phyloP scores from a whole-genome alignment of 1,140 invertebrate species.

The Drosophila fuyamai region DNA sequence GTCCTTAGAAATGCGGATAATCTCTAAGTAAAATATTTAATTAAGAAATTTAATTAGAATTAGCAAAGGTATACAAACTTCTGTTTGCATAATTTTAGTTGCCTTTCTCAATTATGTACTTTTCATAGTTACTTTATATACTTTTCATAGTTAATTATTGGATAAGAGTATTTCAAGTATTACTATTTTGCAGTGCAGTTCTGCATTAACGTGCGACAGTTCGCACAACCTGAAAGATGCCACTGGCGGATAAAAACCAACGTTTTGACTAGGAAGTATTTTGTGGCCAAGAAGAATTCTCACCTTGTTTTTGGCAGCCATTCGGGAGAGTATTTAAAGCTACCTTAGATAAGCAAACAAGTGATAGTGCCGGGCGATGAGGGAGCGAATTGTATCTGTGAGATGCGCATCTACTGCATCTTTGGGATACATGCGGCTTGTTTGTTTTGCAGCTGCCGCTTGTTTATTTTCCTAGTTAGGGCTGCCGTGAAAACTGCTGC shows the following conservation, averaged over 20 bases:
- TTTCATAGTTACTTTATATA: too few species aligned
- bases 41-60: too few species aligned
- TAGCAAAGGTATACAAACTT: too few species aligned
- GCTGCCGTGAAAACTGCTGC: slow-evolving; percentile 37
- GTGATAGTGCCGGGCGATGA: slow-evolving; percentile 60
- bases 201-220: slow-evolving; percentile 64
- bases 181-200: not conserved
- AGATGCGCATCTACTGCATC: slow-evolving; percentile 60
- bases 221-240: slow-evolving; percentile 60
- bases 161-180: not conserved
- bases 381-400: slow-evolving; percentile 64
- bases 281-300: slow-evolving; percentile 56
- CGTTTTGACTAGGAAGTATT: slow-evolving; percentile 33
- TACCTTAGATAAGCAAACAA: slow-evolving; percentile 55
- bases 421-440: slow-evolving; percentile 42
- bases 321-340: slow-evolving; percentile 59
- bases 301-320: slow-evolving; percentile 73
- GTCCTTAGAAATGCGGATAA: too few species aligned
- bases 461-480: slow-evolving; percentile 62
- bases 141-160: too few species aligned
- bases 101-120: too few species aligned
- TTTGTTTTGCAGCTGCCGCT: slow-evolving; percentile 53
- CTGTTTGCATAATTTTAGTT: too few species aligned
- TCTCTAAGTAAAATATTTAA: too few species aligned
- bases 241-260: slow-evolving; percentile 69